Percentiles rank a stretch among this genome's conserved stretches.
phyloP scores from a whole-genome alignment of 2,888 invertebrate species.

The Coleophora flavipennella region DNA sequence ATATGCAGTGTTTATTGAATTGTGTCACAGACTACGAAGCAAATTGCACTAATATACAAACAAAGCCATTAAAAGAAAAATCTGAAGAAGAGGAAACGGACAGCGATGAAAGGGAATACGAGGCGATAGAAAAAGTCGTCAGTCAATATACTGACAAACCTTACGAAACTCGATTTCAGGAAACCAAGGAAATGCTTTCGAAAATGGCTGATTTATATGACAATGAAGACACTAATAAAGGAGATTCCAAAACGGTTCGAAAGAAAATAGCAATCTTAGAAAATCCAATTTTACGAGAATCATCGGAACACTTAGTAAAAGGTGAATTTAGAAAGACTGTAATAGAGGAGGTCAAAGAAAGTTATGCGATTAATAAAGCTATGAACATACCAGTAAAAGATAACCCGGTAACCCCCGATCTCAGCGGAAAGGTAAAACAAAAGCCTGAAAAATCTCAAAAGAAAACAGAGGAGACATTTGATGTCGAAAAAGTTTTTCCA shows the following conservation, averaged over 20 bases:
- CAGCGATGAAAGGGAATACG: constrained; percentile 39
- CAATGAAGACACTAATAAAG: constrained; percentile 22
- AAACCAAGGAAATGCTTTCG: constrained; percentile 54
- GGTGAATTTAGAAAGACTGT: constrained; percentile 29
- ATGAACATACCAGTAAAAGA: constrained; percentile 47
- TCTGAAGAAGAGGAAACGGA: constrained; percentile 19
- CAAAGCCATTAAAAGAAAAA: constrained; percentile 13
- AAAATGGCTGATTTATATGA: constrained; percentile 51
- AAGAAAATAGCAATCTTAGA: constrained; percentile 19
- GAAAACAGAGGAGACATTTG: constrained; percentile 18
- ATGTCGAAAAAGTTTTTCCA: constrained; percentile 30
- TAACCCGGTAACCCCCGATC: constrained; percentile 35
- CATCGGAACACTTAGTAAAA: constrained; percentile 40
- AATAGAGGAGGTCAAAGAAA: constrained; percentile 45
- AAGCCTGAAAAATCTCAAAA: constrained; percentile 4
- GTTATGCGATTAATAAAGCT: constrained; percentile 46
- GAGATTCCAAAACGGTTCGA: constrained; percentile 7
- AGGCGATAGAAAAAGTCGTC: constrained; percentile 53
- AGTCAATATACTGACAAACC: constrained; percentile 54
- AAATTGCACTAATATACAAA: constrained; percentile 16
- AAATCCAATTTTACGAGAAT: constrained; percentile 40
- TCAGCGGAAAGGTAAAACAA: constrained; percentile 20
- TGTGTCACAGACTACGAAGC: constrained; percentile 33
- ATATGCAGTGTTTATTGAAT: constrained; percentile 47
- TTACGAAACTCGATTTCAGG: constrained; percentile 54